Evolutionary conservation across 2,797 vertebrate genomes (phyloP).

Genomic region (Danio choprae): DNA sequence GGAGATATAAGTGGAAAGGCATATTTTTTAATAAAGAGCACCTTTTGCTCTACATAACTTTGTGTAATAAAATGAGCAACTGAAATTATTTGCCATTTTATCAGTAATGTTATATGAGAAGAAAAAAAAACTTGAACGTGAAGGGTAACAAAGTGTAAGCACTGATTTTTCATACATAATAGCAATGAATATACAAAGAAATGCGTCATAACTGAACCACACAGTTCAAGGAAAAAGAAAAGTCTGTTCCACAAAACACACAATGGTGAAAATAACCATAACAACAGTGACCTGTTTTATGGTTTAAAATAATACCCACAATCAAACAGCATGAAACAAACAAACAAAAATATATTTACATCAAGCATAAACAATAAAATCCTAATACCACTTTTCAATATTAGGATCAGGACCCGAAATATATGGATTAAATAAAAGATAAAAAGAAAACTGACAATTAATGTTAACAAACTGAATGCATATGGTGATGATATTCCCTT

Average conservation of each 20-base stretch:
- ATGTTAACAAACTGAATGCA: neutral
- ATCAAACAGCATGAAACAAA: neutral
- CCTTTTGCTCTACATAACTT: neutral
- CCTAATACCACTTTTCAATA: neutral
- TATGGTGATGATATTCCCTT: neutral
- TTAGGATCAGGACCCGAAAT: neutral
- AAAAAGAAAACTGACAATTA: slow-evolving; percentile 1
- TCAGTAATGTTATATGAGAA: slow-evolving; percentile 3
- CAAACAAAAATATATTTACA: neutral
- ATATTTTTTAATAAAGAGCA: neutral
- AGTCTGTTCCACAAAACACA: neutral
- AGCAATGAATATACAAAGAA: slow-evolving; percentile 14
- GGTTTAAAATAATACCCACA: slow-evolving; percentile 1
- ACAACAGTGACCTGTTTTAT: neutral
- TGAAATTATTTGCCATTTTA: neutral
- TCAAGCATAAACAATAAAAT: neutral
- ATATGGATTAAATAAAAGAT: slow-evolving; percentile 5
- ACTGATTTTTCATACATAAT: slow-evolving; percentile 2
- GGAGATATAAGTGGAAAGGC: neutral
- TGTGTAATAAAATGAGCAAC: slow-evolving; percentile 5
- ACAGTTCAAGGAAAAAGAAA: neutral
- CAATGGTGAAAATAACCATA: neutral
- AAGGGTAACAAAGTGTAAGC: slow-evolving; percentile 1
- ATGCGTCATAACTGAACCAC: neutral
- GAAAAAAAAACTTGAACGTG: neutral